Base-by-base conservation (phyloP, 2,797 vertebrate genomes). In the Gymnodraco acuticeps region DNA sequence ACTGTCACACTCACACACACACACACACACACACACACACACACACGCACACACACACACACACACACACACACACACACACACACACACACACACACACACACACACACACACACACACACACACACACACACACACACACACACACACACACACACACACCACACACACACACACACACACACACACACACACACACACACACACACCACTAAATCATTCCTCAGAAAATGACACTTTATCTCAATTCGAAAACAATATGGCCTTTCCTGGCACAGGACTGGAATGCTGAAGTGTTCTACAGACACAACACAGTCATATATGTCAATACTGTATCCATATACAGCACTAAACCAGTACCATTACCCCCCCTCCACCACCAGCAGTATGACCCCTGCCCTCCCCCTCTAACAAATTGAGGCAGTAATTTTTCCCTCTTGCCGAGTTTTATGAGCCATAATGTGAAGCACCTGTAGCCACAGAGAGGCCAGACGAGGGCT, bases 401-500 rank as follows among this genome's bases (percentile, higher is more conserved):
- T 62, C 64, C 75, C 60, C 58, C 85, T 73, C 63, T 81, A 85
- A 93, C 91, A 93, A 94, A 94, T 91, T 89, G 93, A 86, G 88
- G 93, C 90, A 85, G 92, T 95, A 87, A 91, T 92, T 93, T 94
- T 93, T 90, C 89, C 89, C 91, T 93, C 84, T 92, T 54, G 48
- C 83, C 87, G 83, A 87, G 70, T 94, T 94, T 94, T 95, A 94
- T 78, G 87, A 94, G 89, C 85, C 56, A 51, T 95, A 95, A 96
- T 95, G 89, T 89, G 81, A 93, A 95, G 93, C 94, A 95, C 95
- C 94, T 95, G 94, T 94, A 93, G 90, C 81, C 84, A 88, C 86
- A 91, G 56, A 80, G 85, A 86, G 91, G 84, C 91, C 87, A 92
- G 85, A 88, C 43, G 47, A 86, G 79, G 79, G 82, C 81, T 88